These are phyloP conservation scores for Drosophila fungiperda DNA, from an alignment of 2,888 invertebrate genomes.

Conservation along the genomic window DNA sequence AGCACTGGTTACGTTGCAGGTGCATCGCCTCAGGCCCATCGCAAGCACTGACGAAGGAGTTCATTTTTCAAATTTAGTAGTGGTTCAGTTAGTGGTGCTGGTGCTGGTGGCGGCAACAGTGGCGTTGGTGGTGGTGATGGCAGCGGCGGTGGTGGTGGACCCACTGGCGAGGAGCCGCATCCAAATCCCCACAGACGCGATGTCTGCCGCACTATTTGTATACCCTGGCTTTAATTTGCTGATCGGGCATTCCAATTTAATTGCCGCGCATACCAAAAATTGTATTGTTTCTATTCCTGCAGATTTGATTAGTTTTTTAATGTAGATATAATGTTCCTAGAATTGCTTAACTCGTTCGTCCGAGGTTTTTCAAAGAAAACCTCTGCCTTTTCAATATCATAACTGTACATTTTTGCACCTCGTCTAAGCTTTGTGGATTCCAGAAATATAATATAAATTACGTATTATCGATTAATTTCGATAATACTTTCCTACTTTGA, in stretches of 20 bases:
- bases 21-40: conserved; percentile 74
- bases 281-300: conserved; percentile 7
- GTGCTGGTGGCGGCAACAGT: conserved; percentile 13
- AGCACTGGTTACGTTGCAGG: conserved; percentile 55
- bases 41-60: conserved; percentile 85
- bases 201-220: conserved; percentile 83
- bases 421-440: neutral
- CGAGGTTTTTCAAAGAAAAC: neutral
- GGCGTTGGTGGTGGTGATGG: conserved; percentile 32
- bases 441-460: neutral
- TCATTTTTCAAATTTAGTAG: conserved; percentile 82
- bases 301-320: conserved; percentile 1
- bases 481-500: neutral
- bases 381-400: neutral
- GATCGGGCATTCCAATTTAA: neutral
- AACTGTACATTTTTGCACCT: neutral
- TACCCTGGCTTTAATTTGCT: conserved; percentile 82
- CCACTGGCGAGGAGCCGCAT: conserved; percentile 74
- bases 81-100: conserved; percentile 48
- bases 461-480: neutral
- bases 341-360: conserved; percentile 20
- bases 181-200: conserved; percentile 73
- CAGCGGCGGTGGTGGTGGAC: conserved; percentile 68
- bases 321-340: conserved; percentile 22
- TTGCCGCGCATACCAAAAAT: conserved; percentile 5